Evolutionary conservation across 2,888 invertebrate species (phyloP).

Genomic region (Xylota sylvarum): DNA sequence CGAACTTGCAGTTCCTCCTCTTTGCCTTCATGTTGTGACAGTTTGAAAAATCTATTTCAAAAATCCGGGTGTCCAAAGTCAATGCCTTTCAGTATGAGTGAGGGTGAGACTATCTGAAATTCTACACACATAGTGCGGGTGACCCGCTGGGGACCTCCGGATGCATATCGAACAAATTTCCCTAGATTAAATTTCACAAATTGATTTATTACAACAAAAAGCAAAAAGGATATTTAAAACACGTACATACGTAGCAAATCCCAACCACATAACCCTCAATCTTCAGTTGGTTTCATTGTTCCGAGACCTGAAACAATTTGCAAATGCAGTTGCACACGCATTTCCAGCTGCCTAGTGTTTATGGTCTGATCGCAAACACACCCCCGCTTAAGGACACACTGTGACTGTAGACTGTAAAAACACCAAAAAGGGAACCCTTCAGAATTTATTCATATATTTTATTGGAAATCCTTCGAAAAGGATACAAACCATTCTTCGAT

Average conservation of each 20-base stretch:
- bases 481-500: neutral
- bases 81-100: neutral
- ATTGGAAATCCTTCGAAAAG: constrained; percentile 43
- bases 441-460: constrained; percentile 11
- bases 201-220: constrained; percentile 40
- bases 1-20: neutral
- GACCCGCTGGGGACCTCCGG: constrained; percentile 36
- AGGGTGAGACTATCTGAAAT: constrained; percentile 33
- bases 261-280: constrained; percentile 56
- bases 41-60: constrained; percentile 38
- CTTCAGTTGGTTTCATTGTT: constrained; percentile 44
- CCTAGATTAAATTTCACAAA: constrained; percentile 51
- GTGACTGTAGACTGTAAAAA: constrained; percentile 21
- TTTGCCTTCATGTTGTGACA: constrained; percentile 51
- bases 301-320: constrained; percentile 44
- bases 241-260: constrained; percentile 18
- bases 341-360: constrained; percentile 57
- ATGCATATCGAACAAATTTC: constrained; percentile 39
- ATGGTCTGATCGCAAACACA: constrained; percentile 28
- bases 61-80: constrained; percentile 46
- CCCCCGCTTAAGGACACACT: constrained; percentile 37
- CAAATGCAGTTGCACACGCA: constrained; percentile 46
- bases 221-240: constrained; percentile 45
- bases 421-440: constrained; percentile 32
- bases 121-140: constrained; percentile 26